Evolutionary conservation across 2,888 invertebrate species (phyloP).

Genomic region (Podabrus alpinus): DNA sequence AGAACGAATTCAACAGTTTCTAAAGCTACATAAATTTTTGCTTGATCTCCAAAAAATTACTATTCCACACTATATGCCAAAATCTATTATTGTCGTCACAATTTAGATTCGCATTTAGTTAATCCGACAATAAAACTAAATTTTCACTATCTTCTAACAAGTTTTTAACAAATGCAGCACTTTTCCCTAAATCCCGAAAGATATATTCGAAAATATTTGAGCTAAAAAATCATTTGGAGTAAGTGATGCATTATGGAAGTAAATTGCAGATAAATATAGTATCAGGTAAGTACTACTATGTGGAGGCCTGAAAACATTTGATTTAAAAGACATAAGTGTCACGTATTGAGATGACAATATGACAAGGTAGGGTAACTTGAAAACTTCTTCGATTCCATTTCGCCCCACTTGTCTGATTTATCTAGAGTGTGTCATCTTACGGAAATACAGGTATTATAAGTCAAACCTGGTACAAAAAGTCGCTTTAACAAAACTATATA

Average conservation of each 20-base stretch:
- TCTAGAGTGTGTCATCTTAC: slow-evolving; percentile 43
- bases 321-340: slow-evolving; percentile 46
- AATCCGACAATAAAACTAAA: neutral
- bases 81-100: neutral
- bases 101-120: neutral
- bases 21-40: neutral
- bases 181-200: neutral
- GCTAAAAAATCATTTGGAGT: slow-evolving; percentile 6
- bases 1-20: neutral
- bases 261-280: slow-evolving; percentile 23
- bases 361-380: slow-evolving; percentile 41
- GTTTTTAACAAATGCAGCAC: neutral
- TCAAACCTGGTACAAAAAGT: slow-evolving; percentile 36
- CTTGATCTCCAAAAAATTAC: neutral
- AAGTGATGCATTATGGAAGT: slow-evolving; percentile 12
- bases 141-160: neutral
- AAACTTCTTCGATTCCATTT: slow-evolving; percentile 47
- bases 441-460: slow-evolving; percentile 44
- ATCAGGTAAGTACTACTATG: slow-evolving; percentile 16
- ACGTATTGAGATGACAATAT: slow-evolving; percentile 40
- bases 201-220: neutral
- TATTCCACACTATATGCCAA: neutral
- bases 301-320: slow-evolving; percentile 36
- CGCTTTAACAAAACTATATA: slow-evolving; percentile 33
- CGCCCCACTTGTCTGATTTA: slow-evolving; percentile 52